Evolutionary conservation across 2,888 invertebrate genomes (phyloP).

Genomic region (Drosophila robusta): DNA sequence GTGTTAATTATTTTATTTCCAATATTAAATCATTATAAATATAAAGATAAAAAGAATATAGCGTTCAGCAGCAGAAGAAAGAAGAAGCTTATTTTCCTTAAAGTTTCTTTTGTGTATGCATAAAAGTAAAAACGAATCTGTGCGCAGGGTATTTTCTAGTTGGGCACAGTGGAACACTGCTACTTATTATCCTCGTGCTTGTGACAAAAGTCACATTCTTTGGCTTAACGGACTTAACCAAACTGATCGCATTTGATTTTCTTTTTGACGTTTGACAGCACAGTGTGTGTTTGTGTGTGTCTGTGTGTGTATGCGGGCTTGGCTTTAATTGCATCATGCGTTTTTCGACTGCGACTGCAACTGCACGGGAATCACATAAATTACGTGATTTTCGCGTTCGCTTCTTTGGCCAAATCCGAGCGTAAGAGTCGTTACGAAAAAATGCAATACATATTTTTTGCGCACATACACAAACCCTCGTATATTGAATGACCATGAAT

Average conservation of each 20-base stretch:
- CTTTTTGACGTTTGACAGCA: slow-evolving; percentile 39
- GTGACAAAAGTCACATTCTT: slow-evolving; percentile 4
- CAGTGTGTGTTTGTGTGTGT: slow-evolving; percentile 14
- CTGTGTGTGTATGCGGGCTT: slow-evolving; percentile 6
- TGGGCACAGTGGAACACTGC: not conserved
- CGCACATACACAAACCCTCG: slow-evolving; percentile 24
- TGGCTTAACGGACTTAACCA: slow-evolving; percentile 26
- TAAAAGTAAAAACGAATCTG: no score
- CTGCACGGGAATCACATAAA: slow-evolving; percentile 68
- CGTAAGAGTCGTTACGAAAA: slow-evolving; percentile 45
- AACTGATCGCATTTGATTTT: slow-evolving; percentile 50
- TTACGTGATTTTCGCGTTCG: slow-evolving; percentile 72
- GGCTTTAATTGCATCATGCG: slow-evolving; percentile 59
- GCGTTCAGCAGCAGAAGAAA: no score
- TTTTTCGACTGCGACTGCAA: slow-evolving; percentile 42
- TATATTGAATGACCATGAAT: slow-evolving; percentile 74
- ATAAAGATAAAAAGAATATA: no score
- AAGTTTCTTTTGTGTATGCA: no score
- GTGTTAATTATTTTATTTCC: no score
- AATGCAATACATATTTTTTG: slow-evolving; percentile 40
- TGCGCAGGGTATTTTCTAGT: not conserved
- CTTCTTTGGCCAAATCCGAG: slow-evolving; percentile 68
- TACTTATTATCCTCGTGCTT: slow-evolving; percentile 5
- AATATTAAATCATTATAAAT: no score
- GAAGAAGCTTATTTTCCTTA: no score